phyloP scores from a whole-genome alignment of 1,140 invertebrate species.

The Oreohelix idahoensis region DNA sequence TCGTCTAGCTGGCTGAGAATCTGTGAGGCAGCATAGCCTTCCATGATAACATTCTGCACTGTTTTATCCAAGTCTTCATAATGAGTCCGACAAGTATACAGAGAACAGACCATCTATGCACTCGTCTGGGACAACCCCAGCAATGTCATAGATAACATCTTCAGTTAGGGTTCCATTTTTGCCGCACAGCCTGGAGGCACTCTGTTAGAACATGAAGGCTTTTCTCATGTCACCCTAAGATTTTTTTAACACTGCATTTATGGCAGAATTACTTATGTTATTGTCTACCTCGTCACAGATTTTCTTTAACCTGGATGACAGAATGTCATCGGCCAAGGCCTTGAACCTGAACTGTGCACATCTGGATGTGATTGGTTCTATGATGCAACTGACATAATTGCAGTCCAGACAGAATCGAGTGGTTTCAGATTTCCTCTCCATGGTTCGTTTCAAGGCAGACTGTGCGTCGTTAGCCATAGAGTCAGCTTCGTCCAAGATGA shows the following conservation, averaged over 20 bases:
- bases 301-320: conserved; percentile 79
- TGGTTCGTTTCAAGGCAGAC: conserved; percentile 93
- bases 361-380: conserved; percentile 96
- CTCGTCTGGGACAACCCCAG: conserved; percentile 81
- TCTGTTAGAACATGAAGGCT: conserved; percentile 95
- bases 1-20: conserved; percentile 84
- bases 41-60: conserved; percentile 79
- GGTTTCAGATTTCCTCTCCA: conserved; percentile 95
- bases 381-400: conserved; percentile 98
- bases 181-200: conserved; percentile 79
- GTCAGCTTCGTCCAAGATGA: conserved; percentile 99
- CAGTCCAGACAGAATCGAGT: conserved; percentile 99
- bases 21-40: conserved; percentile 91
- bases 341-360: conserved; percentile 99
- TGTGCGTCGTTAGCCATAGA: conserved; percentile 84
- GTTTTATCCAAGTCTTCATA: conserved; percentile 79
- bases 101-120: conserved; percentile 80
- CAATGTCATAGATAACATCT: conserved; percentile 84
- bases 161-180: conserved; percentile 76
- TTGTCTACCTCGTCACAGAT: conserved; percentile 90
- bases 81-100: conserved; percentile 79
- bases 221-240: conserved; percentile 95
- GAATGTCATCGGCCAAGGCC: conserved; percentile 78
- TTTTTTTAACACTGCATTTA: conserved; percentile 86
- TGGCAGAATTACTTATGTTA: conserved; percentile 79